These are phyloP conservation scores for Dinomys branickii DNA, from an alignment of 2,113 vertebrate genomes.

Conservation along the genomic window DNA sequence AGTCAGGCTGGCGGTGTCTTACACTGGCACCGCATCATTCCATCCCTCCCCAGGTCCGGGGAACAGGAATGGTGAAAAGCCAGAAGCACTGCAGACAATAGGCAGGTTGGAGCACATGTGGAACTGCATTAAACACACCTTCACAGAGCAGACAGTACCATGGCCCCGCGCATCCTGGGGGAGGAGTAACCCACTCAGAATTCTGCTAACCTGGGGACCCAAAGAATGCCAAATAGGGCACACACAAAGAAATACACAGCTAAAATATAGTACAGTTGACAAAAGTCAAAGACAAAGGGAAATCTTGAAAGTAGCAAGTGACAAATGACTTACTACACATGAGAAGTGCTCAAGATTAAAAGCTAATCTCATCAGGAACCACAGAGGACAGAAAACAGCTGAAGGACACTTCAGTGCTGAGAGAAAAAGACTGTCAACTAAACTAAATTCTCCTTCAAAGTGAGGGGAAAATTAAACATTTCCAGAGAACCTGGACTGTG, in stretches of 20 bases:
- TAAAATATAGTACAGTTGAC: not conserved
- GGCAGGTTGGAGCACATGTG: too few species aligned
- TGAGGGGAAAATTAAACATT: not conserved
- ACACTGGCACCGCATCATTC: not conserved
- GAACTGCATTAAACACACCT: not conserved
- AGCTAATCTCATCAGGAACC: not conserved
- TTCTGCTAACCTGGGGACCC: not conserved
- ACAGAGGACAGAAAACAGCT: not conserved
- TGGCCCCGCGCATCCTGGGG: not conserved
- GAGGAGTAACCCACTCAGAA: not conserved
- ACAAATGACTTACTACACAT: not conserved
- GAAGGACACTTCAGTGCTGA: not conserved
- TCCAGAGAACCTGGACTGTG: not conserved
- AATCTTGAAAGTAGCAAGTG: not conserved
- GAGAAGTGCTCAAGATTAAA: not conserved
- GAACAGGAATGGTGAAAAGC: not conserved
- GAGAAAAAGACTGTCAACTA: not conserved
- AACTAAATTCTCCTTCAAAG: not conserved
- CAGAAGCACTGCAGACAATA: not conserved
- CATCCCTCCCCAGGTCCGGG: not conserved
- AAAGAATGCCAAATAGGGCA: not conserved
- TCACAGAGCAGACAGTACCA: not conserved
- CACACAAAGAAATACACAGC: not conserved
- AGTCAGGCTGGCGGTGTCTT: rapidly evolving
- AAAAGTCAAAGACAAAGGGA: not conserved